Evolutionary conservation across 2,113 vertebrate genomes (phyloP), one percentile per base, ranked within the genome.

Genomic region (Amia ocellicauda): DNA sequence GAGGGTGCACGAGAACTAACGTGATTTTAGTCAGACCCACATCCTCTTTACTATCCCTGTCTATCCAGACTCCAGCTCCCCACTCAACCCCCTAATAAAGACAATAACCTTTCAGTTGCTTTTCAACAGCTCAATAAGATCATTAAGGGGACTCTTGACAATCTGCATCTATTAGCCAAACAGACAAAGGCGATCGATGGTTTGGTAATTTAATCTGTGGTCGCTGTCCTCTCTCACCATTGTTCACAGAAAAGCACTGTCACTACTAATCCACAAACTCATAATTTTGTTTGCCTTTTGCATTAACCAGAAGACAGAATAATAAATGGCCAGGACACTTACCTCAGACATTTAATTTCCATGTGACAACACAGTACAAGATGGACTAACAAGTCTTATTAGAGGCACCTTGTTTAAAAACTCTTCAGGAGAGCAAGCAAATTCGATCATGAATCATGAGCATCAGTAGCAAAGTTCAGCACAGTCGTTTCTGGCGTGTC

Each of bases 191-290:
- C 13, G 45, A 47, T 47, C 45, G n/a, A 47, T 47, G 45, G n/a
- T 16, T 47, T n/a, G 45, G 45, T 47, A 47, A 47, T 47, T 47
- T 47, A 17, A 47, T 47, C 45, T 47, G 45, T 16, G 45, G n/a
- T 19, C n/a, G 2, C 11, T 19, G n/a, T 47, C n/a, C 45, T 17
- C 4, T 17, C 16, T 11, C 1, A 3, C 3, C 16, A 42, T n/a
- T n/a, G n/a, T n/a, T 14, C 40, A 11, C 16, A 42, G 16, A 42
- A 16, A 13, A 47, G n/a, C 45, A 4, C 45, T 16, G 16, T 47
- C 45, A 47, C 45, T 16, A 47, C 5, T 47, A 47, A 7, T 47
- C n/a, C 45, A 16, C 2, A 47, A 47, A 47, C 16, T 47, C 45
- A 47, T 47, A 36, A 36, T 7, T 36, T 36, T 11, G 31, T 36